Conservation (phyloP, 2,888 invertebrate genomes). For the Hypena proboscidalis region DNA sequence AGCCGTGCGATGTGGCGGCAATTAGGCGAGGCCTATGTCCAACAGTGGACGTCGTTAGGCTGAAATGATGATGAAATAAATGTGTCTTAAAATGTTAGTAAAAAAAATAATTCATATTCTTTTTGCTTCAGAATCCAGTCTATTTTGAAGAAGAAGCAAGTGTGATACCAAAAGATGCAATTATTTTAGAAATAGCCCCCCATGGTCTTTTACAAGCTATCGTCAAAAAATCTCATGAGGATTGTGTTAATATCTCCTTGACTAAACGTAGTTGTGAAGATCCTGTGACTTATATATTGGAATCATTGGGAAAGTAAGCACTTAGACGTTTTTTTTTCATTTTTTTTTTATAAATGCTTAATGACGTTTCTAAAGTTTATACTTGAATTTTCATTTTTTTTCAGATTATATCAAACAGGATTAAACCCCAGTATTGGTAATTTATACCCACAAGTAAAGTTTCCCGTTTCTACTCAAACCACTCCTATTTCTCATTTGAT, state of each 20-base stretch:
- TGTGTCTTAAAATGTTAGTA: neutral
- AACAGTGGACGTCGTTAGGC: too few relatives aligned
- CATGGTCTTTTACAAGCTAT: slow-evolving; percentile 94
- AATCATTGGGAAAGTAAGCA: slow-evolving; percentile 86
- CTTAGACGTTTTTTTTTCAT: neutral
- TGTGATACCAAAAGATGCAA: slow-evolving; percentile 90
- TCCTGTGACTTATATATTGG: slow-evolving; percentile 80
- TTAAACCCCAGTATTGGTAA: neutral
- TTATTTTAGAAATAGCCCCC: slow-evolving; percentile 93
- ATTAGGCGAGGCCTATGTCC: too few relatives aligned
- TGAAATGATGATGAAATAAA: too few relatives aligned
- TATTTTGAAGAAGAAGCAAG: slow-evolving; percentile 91
- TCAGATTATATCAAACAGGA: slow-evolving; percentile 73
- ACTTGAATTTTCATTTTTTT: slow-evolving; percentile 19
- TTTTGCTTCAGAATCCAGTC: slow-evolving; percentile 79
- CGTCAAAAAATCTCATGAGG: slow-evolving; percentile 88
- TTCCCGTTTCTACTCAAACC: slow-evolving; percentile 93
- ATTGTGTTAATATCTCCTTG: slow-evolving; percentile 88
- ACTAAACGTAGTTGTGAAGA: slow-evolving; percentile 85
- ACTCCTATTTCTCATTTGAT: slow-evolving; percentile 91
- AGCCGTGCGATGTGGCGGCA: too few relatives aligned
- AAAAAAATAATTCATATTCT: neutral
- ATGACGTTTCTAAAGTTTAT: neutral
- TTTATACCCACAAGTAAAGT: slow-evolving; percentile 89
- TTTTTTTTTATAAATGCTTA: too few relatives aligned